Base-by-base conservation (phyloP, 1,140 invertebrate genomes). In the Cyclina sinensis region DNA sequence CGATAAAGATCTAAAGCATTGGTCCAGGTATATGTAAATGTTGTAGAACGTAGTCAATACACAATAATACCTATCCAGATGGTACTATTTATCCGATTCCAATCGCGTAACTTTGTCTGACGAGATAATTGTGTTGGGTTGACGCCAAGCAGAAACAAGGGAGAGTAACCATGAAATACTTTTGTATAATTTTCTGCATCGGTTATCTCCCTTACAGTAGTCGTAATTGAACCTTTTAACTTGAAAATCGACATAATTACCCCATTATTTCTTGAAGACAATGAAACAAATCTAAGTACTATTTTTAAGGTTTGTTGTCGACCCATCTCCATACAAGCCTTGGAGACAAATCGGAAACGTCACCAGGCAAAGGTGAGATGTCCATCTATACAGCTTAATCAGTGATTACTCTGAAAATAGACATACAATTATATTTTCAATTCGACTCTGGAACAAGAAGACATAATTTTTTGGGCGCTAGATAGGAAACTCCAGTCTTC, bases 251-350 rank as follows among this genome's bases (percentile, higher is more conserved):
- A n/a, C n/a, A n/a, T n/a, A n/a, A n/a, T n/a, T n/a, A n/a, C n/a
- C n/a, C n/a, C n/a, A n/a, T n/a, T n/a, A n/a, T n/a, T n/a, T n/a
- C n/a, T n/a, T n/a, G n/a, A n/a, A n/a, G n/a, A n/a, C n/a, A n/a
- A n/a, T n/a, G n/a, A n/a, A n/a, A n/a, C n/a, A n/a, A n/a, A n/a
- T n/a, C n/a, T n/a, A n/a, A n/a, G n/a, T n/a, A n/a, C n/a, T 81
- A 62, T 62, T 2, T 81, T 59, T 57, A 59, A 81, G 78, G 78
- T 81, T 81, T 62, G 78, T 81, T 59, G 78, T 62, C 21, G 78
- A 81, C 35, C 78, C 78, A 18, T 81, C 78, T 21, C 78, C 27
- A 39, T 21, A 81, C 35, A 81, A 81, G 35, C 78, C 78, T 37
- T 81, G 78, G 78, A 35, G 78, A 32, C 51, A 81, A 32, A 57